Evolutionary conservation across 2,797 vertebrate species (phyloP).

Genomic region (Diplodus puntazzo): DNA sequence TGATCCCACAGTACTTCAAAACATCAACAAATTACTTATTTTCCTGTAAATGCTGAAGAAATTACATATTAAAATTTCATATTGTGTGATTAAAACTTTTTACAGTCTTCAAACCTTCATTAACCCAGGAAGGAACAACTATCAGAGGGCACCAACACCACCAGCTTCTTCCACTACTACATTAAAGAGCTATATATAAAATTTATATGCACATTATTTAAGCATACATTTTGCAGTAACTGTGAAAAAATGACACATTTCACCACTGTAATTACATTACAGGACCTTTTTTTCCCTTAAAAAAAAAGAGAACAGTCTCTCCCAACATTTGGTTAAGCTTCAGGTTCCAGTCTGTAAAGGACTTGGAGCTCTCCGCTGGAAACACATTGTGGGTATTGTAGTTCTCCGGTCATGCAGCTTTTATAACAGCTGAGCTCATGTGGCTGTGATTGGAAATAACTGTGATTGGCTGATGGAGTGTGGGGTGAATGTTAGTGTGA

Average conservation of each 20-base stretch:
- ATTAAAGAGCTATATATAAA: not conserved
- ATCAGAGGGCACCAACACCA: not conserved
- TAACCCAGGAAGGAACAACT: not conserved
- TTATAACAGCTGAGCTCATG: slow-evolving; percentile 57
- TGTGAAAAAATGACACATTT: not conserved
- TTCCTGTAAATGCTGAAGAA: no score
- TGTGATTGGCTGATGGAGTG: slow-evolving; percentile 74
- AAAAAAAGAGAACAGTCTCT: not conserved
- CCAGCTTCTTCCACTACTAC: not conserved
- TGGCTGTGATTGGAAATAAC: slow-evolving; percentile 67
- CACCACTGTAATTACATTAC: not conserved
- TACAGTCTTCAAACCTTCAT: not conserved
- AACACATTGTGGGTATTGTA: slow-evolving; percentile 56
- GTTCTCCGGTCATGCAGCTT: slow-evolving; percentile 48
- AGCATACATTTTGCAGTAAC: slow-evolving; percentile 2
- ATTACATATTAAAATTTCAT: no score
- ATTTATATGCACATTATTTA: not conserved
- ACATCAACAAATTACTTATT: no score
- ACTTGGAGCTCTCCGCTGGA: slow-evolving; percentile 19
- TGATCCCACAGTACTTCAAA: no score
- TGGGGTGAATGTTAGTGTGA: slow-evolving; percentile 77
- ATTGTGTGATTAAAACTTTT: no score
- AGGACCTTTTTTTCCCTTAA: not conserved
- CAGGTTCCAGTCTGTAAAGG: slow-evolving; percentile 6
- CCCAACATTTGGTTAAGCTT: slow-evolving; percentile 30